phyloP scores from a whole-genome alignment of 2,113 vertebrate genomes.

The Campylomormyrus numenius region DNA sequence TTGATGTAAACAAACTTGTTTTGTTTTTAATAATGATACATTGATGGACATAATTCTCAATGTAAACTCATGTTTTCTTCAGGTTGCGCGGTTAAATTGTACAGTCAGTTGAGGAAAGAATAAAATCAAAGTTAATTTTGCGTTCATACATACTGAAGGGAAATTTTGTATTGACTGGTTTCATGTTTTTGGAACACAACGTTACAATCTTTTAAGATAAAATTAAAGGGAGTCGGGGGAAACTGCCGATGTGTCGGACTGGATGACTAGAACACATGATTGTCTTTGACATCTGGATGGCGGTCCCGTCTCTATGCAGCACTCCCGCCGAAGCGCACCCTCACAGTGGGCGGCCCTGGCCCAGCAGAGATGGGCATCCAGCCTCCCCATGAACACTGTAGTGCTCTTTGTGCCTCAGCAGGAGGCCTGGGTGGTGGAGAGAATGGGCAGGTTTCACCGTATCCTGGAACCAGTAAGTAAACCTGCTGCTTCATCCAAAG shows the following conservation, averaged over 20 bases:
- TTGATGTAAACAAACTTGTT: not conserved
- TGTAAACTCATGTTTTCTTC: not conserved
- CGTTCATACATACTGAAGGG: not conserved
- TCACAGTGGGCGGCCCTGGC: slow-evolving; percentile 46
- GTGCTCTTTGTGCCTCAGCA: slow-evolving; percentile 93
- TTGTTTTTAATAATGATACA: not conserved
- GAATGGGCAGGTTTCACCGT: slow-evolving; percentile 91
- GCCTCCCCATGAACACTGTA: slow-evolving; percentile 81
- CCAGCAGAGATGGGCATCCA: slow-evolving; percentile 67
- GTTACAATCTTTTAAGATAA: not conserved
- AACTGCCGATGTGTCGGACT: not conserved
- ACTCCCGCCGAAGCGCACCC: slow-evolving; percentile 39
- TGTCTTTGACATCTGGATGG: not conserved
- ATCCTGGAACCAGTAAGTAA: slow-evolving; percentile 83
- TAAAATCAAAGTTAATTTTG: not conserved
- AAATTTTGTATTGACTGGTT: not conserved
- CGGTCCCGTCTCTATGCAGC: slow-evolving; percentile 34
- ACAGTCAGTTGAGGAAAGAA: not conserved
- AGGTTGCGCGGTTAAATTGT: not conserved
- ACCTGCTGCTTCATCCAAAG: not conserved
- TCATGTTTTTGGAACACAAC: not conserved
- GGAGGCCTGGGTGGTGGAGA: slow-evolving; percentile 96
- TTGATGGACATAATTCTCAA: not conserved
- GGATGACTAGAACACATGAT: not conserved
- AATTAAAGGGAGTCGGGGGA: not conserved